Conservation (phyloP, 2,797 vertebrate genomes). For the Cyclura pinguis region DNA sequence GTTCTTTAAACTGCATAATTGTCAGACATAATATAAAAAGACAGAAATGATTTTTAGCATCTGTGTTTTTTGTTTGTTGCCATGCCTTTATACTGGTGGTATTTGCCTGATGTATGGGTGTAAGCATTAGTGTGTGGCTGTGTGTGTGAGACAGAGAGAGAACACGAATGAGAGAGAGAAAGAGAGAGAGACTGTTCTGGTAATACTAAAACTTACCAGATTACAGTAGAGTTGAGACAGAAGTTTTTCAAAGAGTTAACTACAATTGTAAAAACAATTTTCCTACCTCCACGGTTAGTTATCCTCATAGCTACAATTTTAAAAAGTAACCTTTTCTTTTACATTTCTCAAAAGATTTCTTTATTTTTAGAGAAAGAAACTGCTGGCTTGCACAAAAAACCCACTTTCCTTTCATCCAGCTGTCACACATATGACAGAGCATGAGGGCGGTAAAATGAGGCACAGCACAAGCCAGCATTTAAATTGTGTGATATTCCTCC, state of each 20-base stretch:
- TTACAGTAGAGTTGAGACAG: neutral
- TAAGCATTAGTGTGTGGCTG: neutral
- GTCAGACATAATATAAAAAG: slow-evolving; percentile 38
- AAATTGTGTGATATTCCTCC: neutral
- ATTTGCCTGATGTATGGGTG: neutral
- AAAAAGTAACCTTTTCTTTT: no score
- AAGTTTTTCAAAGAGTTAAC: no score
- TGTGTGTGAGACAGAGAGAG: neutral
- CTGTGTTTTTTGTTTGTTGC: slow-evolving; percentile 29
- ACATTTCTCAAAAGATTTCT: no score
- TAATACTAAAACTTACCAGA: neutral
- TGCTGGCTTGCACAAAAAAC: neutral
- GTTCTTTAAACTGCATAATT: slow-evolving; percentile 19
- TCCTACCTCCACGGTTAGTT: no score
- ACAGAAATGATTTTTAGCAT: slow-evolving; percentile 59
- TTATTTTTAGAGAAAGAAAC: no score
- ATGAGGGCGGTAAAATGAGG: neutral
- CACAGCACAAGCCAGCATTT: no score
- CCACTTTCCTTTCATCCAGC: neutral
- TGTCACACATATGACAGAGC: no score
- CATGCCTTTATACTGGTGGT: slow-evolving; percentile 37
- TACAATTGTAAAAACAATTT: no score
- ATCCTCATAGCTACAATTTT: no score
- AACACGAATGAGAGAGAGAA: neutral
- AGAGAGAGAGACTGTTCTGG: neutral